Evolutionary conservation across 2,888 invertebrate species (phyloP).

Genomic region (Anthrax anthrax): DNA sequence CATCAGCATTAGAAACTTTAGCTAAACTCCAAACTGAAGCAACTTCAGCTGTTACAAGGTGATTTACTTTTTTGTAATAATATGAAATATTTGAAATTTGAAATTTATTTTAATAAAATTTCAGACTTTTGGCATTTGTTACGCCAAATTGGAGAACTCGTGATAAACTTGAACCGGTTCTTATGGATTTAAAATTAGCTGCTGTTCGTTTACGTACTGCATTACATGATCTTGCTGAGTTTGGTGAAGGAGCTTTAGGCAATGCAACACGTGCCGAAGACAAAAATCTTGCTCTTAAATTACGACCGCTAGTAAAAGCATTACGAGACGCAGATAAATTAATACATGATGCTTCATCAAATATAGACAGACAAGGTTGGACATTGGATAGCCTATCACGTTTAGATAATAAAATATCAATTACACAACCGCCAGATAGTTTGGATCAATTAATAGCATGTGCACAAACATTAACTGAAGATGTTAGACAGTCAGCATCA

Average conservation of each 20-base stretch:
- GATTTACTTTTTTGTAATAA: too few species aligned
- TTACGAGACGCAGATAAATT: slow-evolving; percentile 65
- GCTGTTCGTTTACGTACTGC: slow-evolving; percentile 64
- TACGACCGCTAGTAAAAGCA: slow-evolving; percentile 65
- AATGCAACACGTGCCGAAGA: slow-evolving; percentile 73
- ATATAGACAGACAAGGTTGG: slow-evolving; percentile 66
- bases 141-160: slow-evolving; percentile 68
- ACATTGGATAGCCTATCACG: slow-evolving; percentile 48
- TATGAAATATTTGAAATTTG: not conserved
- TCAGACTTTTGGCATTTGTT: slow-evolving; percentile 52
- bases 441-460: slow-evolving; percentile 80
- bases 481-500: slow-evolving; percentile 77
- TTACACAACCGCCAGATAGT: slow-evolving; percentile 50
- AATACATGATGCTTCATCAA: slow-evolving; percentile 61
- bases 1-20: slow-evolving; percentile 60
- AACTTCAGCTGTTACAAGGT: slow-evolving; percentile 62
- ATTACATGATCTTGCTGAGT: slow-evolving; percentile 74
- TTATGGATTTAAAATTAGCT: slow-evolving; percentile 72
- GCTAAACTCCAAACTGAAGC: slow-evolving; percentile 66
- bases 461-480: slow-evolving; percentile 73
- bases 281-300: slow-evolving; percentile 57
- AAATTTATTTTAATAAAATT: slow-evolving; percentile 6
- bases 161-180: slow-evolving; percentile 59
- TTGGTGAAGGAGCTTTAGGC: slow-evolving; percentile 75
- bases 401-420: slow-evolving; percentile 21